These are phyloP conservation scores for Falco cherrug DNA, from an alignment of 2,797 vertebrate species.

Conservation along the genomic window DNA sequence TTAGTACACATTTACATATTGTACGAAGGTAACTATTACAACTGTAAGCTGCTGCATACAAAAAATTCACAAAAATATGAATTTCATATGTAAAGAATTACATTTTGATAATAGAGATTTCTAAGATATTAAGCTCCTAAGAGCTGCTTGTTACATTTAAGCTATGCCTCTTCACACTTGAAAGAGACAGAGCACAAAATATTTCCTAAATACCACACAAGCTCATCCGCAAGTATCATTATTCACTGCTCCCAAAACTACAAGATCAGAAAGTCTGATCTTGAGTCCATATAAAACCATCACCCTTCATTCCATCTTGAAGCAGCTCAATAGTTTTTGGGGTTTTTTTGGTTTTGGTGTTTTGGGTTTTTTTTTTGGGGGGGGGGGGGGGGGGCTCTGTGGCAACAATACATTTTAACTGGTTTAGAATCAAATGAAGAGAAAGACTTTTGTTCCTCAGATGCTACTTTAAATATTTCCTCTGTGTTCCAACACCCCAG, in stretches of 20 bases:
- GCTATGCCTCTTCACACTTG: not conserved
- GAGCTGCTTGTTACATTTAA: not conserved
- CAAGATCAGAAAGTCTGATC: not conserved
- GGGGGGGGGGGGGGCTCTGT: not conserved
- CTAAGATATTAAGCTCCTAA: not conserved
- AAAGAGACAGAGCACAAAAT: not conserved
- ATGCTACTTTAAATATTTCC: not conserved
- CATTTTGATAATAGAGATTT: not conserved
- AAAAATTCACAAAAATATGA: not conserved
- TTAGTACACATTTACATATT: not conserved
- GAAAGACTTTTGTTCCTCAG: not conserved
- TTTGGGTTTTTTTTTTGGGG: no score
- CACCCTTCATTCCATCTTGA: not conserved
- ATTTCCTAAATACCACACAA: not conserved
- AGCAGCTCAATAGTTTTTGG: not conserved
- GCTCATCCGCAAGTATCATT: not conserved
- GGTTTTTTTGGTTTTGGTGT: no score
- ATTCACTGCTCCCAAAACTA: not conserved
- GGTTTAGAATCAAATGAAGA: not conserved
- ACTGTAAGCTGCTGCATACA: not conserved
- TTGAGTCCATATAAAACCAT: not conserved
- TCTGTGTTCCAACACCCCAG: not conserved
- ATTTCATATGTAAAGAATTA: not conserved
- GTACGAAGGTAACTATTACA: not conserved
- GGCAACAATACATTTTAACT: not conserved